These are phyloP conservation scores for Automeris io DNA, from an alignment of 2,888 invertebrate genomes.

Conservation along the genomic window DNA sequence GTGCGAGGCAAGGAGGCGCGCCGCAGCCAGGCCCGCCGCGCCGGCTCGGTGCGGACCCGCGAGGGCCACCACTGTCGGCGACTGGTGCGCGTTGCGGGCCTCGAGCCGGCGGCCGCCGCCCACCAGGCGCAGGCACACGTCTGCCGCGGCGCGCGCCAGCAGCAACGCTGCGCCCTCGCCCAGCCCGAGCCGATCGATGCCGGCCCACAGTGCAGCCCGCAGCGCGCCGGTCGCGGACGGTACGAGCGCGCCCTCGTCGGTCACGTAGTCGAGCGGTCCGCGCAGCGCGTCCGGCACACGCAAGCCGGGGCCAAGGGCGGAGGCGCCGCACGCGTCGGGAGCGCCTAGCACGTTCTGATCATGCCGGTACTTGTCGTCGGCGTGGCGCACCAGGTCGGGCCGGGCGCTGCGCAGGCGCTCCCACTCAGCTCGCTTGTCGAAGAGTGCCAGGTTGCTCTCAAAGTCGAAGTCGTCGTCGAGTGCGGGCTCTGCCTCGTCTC, in stretches of 20 bases:
- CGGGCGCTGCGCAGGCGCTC: slow-evolving; percentile 46
- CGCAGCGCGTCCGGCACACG: slow-evolving; percentile 80
- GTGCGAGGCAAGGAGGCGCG: slow-evolving; percentile 88
- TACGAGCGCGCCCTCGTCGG: slow-evolving; percentile 88
- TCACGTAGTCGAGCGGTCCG: slow-evolving; percentile 80
- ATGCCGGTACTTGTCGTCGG: slow-evolving; percentile 80
- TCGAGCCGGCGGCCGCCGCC: slow-evolving; percentile 91
- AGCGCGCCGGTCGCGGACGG: slow-evolving; percentile 83
- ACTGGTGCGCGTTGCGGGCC: slow-evolving; percentile 92
- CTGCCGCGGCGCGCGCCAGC: slow-evolving; percentile 89
- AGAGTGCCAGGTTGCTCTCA: slow-evolving; percentile 94
- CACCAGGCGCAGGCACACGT: slow-evolving; percentile 84
- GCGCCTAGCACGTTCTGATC: slow-evolving; percentile 87
- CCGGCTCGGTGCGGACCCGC: slow-evolving; percentile 80
- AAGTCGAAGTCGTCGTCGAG: slow-evolving; percentile 92
- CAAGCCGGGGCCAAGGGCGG: slow-evolving; percentile 60
- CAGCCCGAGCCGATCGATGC: slow-evolving; percentile 81
- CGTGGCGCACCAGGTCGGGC: slow-evolving; percentile 58
- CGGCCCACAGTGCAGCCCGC: slow-evolving; percentile 81
- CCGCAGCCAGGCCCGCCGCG: slow-evolving; percentile 81
- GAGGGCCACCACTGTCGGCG: slow-evolving; percentile 87
- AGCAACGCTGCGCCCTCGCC: slow-evolving; percentile 78
- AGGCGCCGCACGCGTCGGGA: slow-evolving; percentile 13
- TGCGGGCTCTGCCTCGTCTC: slow-evolving; percentile 80
- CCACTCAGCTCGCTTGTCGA: slow-evolving; percentile 83